A percentile compares a stretch with the other conserved stretches of the same genome.
These are phyloP conservation scores for Yoshiicerus persimilis DNA, from an alignment of 1,140 invertebrate species.

Conservation along the genomic window DNA sequence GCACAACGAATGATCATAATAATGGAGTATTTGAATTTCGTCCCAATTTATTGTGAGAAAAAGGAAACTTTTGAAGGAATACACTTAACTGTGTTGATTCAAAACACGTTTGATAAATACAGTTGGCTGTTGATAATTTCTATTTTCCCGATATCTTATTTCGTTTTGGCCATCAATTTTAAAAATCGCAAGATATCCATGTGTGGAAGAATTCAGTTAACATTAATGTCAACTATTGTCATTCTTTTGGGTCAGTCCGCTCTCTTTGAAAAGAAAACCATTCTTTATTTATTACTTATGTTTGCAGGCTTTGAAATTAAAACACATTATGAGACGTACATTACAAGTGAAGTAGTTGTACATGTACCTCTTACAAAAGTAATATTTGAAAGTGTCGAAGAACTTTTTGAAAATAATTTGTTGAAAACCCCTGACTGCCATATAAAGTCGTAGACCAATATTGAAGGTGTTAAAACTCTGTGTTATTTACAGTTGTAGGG, in stretches of 20 bases:
- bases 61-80: not conserved
- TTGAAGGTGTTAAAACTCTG: too few relatives aligned
- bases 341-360: not conserved
- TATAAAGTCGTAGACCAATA: too few relatives aligned
- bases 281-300: not conserved
- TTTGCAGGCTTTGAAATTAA: not conserved
- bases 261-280: not conserved
- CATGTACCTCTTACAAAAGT: not conserved
- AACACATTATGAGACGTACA: not conserved
- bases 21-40: not conserved
- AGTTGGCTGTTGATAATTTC: not conserved
- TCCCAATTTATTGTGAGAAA: not conserved
- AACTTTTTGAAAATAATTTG: not conserved
- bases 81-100: not conserved
- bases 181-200: not conserved
- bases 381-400: not conserved
- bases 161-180: not conserved
- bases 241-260: not conserved
- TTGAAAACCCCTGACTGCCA: too few relatives aligned
- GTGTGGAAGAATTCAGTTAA: not conserved
- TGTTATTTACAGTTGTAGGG: too few relatives aligned
- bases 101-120: not conserved
- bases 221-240: not conserved
- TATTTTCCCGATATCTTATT: not conserved
- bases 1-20: not conserved